Evolutionary conservation across 2,888 invertebrate species (phyloP).

Genomic region (Drosophila putrida): DNA sequence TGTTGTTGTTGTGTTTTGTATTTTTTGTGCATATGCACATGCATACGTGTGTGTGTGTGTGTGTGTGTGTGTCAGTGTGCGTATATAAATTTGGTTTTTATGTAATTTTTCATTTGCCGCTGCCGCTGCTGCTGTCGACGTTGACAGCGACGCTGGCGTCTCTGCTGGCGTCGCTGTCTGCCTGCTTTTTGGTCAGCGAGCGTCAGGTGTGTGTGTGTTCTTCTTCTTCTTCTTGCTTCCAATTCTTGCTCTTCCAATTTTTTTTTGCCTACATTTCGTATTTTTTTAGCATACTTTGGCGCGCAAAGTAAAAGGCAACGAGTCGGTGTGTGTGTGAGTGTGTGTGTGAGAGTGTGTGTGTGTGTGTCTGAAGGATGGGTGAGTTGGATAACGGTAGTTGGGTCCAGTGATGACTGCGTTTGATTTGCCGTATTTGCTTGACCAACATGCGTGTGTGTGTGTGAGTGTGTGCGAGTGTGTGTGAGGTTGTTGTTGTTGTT

Average conservation of each 20-base stretch:
- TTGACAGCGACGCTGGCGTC: conserved; percentile 22
- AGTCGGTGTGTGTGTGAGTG: not conserved
- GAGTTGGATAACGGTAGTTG: not conserved
- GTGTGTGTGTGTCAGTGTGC: conserved; percentile 39
- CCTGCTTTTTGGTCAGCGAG: conserved; percentile 51
- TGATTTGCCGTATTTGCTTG: conserved; percentile 66
- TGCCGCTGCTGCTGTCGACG: conserved; percentile 41
- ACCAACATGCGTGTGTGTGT: conserved; percentile 40
- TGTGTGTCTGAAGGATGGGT: not conserved
- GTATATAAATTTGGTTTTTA: conserved; percentile 78
- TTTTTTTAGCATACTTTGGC: conserved; percentile 63
- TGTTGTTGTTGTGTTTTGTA: conserved; percentile 12
- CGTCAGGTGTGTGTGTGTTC: conserved; percentile 20
- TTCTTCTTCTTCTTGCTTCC: conserved; percentile 6
- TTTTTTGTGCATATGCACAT: conserved; percentile 55
- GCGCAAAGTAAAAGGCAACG: conserved; percentile 62
- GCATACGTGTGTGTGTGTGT: conserved; percentile 35
- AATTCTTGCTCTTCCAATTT: not conserved
- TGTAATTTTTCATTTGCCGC: conserved; percentile 75
- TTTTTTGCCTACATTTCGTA: conserved; percentile 11
- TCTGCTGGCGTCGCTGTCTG: conserved; percentile 3
- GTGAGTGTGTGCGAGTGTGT: conserved; percentile 17
- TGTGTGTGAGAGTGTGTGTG: not conserved
- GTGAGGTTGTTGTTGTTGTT: conserved; percentile 30
- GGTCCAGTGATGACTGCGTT: conserved; percentile 51